A percentile compares a stretch with the other conserved stretches of the same genome.
These are phyloP conservation scores for Scolopax rusticola DNA, from an alignment of 2,797 vertebrate genomes.

Conservation along the genomic window DNA sequence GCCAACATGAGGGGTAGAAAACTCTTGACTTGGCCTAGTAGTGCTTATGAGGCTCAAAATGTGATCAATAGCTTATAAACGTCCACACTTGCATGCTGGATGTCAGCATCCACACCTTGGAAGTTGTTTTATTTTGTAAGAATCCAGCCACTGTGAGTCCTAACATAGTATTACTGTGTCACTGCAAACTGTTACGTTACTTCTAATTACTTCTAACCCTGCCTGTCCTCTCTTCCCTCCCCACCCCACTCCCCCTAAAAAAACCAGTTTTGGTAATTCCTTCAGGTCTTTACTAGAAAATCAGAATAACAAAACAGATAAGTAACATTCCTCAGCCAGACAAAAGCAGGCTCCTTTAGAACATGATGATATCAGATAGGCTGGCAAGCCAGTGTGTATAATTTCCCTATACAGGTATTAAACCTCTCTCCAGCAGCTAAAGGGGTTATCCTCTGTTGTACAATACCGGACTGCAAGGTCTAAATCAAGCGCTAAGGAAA, in stretches of 20 bases:
- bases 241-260: background rate
- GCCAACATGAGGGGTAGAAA: background rate
- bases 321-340: background rate
- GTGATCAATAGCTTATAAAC: background rate
- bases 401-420: background rate
- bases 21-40: background rate
- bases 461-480: background rate
- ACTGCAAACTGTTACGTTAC: background rate
- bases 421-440: conserved; percentile 11
- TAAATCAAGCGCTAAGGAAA: conserved; percentile 11
- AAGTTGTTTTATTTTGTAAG: background rate
- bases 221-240: accelerated
- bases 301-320: background rate
- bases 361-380: background rate
- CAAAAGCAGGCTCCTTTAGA: background rate
- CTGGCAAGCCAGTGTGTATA: background rate
- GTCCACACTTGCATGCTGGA: background rate
- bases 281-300: background rate
- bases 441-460: conserved; percentile 10
- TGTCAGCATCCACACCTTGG: background rate
- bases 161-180: background rate
- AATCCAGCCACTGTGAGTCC: background rate
- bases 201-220: background rate
- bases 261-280: background rate
- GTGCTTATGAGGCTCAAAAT: background rate